A percentile compares a stretch with the other conserved stretches of the same genome.
Conservation (phyloP, 2,113 vertebrate species). For the Zeus faber region DNA sequence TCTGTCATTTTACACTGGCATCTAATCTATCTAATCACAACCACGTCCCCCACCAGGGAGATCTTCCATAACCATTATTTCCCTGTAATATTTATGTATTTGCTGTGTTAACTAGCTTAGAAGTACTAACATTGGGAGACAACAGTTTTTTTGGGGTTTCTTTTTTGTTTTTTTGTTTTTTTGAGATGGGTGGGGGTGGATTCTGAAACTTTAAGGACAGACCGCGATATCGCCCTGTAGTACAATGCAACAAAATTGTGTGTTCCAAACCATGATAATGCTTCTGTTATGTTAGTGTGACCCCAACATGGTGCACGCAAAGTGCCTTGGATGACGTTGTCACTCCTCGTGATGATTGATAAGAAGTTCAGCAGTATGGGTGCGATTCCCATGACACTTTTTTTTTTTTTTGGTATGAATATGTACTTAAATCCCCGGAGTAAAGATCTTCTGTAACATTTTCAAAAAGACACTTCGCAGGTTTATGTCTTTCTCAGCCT, state of each 20-base stretch:
- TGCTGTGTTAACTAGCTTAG: neutral
- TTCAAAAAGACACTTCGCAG: neutral
- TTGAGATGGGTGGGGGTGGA: no score
- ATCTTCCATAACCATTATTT: neutral
- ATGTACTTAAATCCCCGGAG: conserved; percentile 6
- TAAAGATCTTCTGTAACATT: neutral
- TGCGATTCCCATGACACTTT: no score
- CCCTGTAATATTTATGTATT: neutral
- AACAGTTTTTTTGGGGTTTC: no score
- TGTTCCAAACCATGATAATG: conserved; percentile 23
- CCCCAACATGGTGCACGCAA: no score
- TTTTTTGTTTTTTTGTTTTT: neutral
- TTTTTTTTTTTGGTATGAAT: no score
- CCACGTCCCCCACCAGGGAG: no score
- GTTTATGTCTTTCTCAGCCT: neutral
- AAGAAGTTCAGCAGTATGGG: neutral
- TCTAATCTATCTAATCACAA: conserved; percentile 17
- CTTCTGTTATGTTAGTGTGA: conserved; percentile 19
- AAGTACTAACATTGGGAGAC: neutral
- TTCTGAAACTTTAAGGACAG: no score
- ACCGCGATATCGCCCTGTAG: conserved; percentile 25
- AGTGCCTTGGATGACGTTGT: neutral
- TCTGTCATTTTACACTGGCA: conserved; percentile 8
- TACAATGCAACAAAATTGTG: conserved; percentile 34
- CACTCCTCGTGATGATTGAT: neutral